Percentiles rank a stretch among this genome's conserved stretches.
Conservation (phyloP, 1,140 invertebrate species). For the Hylyphantes graminicola region DNA sequence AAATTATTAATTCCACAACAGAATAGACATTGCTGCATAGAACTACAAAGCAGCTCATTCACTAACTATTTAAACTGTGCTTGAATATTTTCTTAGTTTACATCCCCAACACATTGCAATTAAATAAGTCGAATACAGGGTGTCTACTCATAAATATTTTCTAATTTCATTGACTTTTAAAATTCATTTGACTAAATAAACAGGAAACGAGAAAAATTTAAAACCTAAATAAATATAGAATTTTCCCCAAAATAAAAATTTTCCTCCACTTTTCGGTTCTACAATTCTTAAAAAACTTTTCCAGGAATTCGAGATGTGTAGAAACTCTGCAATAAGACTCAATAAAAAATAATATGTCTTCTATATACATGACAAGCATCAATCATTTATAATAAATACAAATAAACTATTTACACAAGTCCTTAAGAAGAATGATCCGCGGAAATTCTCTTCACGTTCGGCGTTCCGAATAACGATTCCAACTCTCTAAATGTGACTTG, state of each 20-base stretch:
- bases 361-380: background rate
- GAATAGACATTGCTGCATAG: no score
- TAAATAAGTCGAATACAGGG: no score
- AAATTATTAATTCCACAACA: no score
- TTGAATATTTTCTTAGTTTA: no score
- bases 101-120: no score
- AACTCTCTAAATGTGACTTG: constrained; percentile 25
- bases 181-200: no score
- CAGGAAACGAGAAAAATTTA: background rate
- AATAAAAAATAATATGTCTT: background rate
- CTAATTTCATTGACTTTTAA: no score
- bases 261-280: background rate
- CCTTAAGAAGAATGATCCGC: background rate
- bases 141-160: no score
- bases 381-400: background rate
- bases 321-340: background rate
- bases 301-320: background rate
- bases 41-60: no score
- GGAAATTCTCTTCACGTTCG: constrained; percentile 14
- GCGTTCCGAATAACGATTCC: constrained; percentile 6
- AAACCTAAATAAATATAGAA: background rate
- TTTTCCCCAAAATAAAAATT: background rate
- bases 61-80: no score
- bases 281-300: background rate
- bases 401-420: background rate